Evolutionary conservation across 2,113 vertebrate genomes (phyloP).

Genomic region (Hylia prasina): DNA sequence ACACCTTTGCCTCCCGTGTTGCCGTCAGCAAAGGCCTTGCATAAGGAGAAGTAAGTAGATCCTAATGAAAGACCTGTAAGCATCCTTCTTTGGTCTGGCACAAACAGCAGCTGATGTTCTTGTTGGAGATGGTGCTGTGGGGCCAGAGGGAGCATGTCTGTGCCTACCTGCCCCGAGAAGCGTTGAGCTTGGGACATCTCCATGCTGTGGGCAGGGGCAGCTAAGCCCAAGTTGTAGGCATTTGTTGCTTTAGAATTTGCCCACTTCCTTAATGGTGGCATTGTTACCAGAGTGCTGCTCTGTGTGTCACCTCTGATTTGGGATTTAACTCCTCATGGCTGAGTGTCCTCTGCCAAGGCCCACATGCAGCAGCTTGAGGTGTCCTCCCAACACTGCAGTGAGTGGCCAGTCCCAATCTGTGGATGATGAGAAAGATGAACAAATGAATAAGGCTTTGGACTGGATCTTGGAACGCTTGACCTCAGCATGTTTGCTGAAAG

Average conservation of each 20-base stretch:
- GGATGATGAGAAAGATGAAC: not conserved
- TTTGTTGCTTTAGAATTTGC: not conserved
- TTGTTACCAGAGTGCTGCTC: not conserved
- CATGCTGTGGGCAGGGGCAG: not conserved
- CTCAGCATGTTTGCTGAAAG: not conserved
- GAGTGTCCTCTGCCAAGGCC: not conserved
- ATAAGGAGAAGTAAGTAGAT: not conserved
- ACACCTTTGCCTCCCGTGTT: not conserved
- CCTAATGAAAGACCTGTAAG: not conserved
- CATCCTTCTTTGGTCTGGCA: not conserved
- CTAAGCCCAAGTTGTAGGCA: not conserved
- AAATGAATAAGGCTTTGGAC: not conserved
- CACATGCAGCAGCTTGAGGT: rapidly evolving
- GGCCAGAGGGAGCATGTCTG: not conserved
- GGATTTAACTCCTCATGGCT: not conserved
- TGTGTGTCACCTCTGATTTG: not conserved
- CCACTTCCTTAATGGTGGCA: rapidly evolving
- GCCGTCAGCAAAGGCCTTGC: not conserved
- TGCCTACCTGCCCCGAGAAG: rapidly evolving
- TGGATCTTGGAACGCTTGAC: not conserved
- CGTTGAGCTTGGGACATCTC: no score
- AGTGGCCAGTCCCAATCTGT: not conserved
- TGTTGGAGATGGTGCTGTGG: not conserved
- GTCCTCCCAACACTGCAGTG: not conserved
- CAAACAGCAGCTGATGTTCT: not conserved